phyloP scores from a whole-genome alignment of 2,113 vertebrate species.

The Chamaea fasciata region DNA sequence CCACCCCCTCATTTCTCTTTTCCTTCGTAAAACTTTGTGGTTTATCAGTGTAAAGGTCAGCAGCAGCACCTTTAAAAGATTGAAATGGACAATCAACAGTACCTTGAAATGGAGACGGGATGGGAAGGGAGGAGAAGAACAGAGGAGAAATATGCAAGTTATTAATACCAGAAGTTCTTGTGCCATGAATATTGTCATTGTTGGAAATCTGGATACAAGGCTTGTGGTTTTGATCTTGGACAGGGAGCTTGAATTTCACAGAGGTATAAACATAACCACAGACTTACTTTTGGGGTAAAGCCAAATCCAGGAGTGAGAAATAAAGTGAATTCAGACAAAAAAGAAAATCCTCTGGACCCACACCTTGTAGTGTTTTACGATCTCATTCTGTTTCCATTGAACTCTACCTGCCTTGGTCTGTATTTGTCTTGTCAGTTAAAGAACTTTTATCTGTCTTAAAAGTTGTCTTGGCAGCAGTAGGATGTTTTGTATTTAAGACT shows the following conservation, averaged over 20 bases:
- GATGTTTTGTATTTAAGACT: not conserved
- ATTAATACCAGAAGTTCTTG: not conserved
- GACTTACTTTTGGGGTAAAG: not conserved
- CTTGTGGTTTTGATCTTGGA: not conserved
- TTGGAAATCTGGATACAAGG: not conserved
- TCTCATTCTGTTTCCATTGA: not conserved
- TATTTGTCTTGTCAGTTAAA: not conserved
- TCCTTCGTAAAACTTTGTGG: not conserved
- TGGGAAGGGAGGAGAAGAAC: not conserved
- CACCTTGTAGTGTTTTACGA: not conserved
- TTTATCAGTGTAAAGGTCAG: not conserved
- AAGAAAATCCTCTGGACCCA: not conserved
- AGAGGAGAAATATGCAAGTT: not conserved
- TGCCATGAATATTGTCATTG: not conserved
- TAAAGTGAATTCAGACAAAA: not conserved
- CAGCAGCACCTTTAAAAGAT: not conserved
- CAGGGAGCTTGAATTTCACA: not conserved
- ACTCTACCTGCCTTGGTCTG: not conserved
- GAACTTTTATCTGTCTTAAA: not conserved
- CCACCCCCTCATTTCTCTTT: fast-evolving
- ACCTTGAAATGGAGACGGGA: not conserved
- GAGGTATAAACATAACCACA: not conserved
- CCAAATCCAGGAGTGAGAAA: not conserved
- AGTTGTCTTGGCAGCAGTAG: not conserved
- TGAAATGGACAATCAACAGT: not conserved